These are phyloP conservation scores for Trissoscelio sp. DNA, from an alignment of 2,888 invertebrate genomes.

Conservation along the genomic window DNA sequence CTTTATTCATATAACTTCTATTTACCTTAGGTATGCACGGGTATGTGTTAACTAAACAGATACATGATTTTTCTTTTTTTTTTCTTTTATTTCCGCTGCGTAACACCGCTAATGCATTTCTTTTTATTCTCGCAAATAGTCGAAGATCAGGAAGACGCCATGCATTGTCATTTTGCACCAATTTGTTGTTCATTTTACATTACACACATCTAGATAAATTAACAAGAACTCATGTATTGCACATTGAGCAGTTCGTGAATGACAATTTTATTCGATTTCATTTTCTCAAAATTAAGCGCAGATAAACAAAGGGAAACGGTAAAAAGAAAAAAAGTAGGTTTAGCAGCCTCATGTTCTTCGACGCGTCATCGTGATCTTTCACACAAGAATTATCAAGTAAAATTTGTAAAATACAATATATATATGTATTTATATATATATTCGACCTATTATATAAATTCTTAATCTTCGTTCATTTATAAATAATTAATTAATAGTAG, in stretches of 20 bases:
- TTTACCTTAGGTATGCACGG: slow-evolving; percentile 82
- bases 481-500: slow-evolving; percentile 82
- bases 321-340: background rate
- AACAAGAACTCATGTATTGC: slow-evolving; percentile 59
- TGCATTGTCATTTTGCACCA: slow-evolving; percentile 39
- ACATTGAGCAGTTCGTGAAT: slow-evolving; percentile 48
- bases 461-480: slow-evolving; percentile 80
- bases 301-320: background rate
- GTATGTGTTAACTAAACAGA: slow-evolving; percentile 82
- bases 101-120: slow-evolving; percentile 72
- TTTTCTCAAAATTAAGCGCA: background rate
- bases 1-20: slow-evolving; percentile 81
- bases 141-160: slow-evolving; percentile 80
- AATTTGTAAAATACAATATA: slow-evolving; percentile 83
- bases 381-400: slow-evolving; percentile 78
- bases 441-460: slow-evolving; percentile 76
- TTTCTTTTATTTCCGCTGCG: slow-evolving; percentile 63
- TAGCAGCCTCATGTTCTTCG: slow-evolving; percentile 72
- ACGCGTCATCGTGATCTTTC: slow-evolving; percentile 76
- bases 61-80: slow-evolving; percentile 77
- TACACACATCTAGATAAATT: slow-evolving; percentile 36
- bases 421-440: slow-evolving; percentile 76
- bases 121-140: slow-evolving; percentile 72
- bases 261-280: slow-evolving; percentile 26
- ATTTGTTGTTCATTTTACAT: slow-evolving; percentile 1